These are phyloP conservation scores for Gnatocerus cornutus DNA, from an alignment of 2,888 invertebrate genomes.

Conservation along the genomic window DNA sequence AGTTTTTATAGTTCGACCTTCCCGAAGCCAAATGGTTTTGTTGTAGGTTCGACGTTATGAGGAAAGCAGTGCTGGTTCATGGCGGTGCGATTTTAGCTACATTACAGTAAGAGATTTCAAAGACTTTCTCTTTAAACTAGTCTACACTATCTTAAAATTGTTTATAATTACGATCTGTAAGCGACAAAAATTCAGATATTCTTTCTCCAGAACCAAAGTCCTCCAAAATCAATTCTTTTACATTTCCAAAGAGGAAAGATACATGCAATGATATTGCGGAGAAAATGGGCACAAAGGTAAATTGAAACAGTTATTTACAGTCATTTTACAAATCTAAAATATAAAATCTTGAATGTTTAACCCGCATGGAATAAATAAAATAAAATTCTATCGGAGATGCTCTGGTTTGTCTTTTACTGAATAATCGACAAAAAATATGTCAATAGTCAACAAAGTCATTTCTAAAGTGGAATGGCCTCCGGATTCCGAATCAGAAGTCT, in stretches of 20 bases:
- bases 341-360: no score
- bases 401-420: no score
- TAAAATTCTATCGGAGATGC: no score
- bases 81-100: constrained; percentile 44
- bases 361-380: no score
- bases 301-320: constrained; percentile 12
- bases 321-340: constrained; percentile 8
- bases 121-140: no score
- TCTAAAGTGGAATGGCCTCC: no score
- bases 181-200: constrained; percentile 15
- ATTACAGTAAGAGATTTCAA: constrained; percentile 49
- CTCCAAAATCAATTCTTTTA: constrained; percentile 21
- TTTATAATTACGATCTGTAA: constrained; percentile 33
- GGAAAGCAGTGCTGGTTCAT: constrained; percentile 39
- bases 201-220: constrained; percentile 22
- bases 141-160: constrained; percentile 32
- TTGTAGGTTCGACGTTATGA: constrained; percentile 49
- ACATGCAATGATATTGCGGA: not conserved
- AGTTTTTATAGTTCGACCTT: constrained; percentile 52
- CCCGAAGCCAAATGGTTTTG: constrained; percentile 52
- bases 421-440: no score
- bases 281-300: constrained; percentile 13
- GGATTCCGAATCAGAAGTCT: no score
- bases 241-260: constrained; percentile 14
- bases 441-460: no score